Evolutionary conservation across 2,113 vertebrate genomes (phyloP).

Genomic region (Cryptomyrus ogoouensis): DNA sequence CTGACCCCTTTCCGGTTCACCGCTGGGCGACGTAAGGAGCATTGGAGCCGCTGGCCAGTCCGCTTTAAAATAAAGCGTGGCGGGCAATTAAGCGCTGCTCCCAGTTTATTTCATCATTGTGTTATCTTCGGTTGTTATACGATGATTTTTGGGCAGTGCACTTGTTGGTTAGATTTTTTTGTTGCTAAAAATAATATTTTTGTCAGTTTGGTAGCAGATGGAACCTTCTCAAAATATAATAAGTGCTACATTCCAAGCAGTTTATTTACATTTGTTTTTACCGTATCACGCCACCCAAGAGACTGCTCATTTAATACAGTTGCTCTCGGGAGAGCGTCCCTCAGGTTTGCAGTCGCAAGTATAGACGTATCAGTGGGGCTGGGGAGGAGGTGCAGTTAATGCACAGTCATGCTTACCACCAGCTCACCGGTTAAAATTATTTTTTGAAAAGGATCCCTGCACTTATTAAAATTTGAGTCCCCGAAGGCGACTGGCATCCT

Average conservation of each 20-base stretch:
- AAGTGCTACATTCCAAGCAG: neutral
- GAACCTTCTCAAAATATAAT: neutral
- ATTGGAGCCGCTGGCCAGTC: neutral
- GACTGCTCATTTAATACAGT: neutral
- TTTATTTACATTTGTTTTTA: neutral
- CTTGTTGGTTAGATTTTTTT: neutral
- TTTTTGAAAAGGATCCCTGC: neutral
- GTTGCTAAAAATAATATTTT: neutral
- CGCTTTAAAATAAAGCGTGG: neutral
- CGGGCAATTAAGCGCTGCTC: neutral
- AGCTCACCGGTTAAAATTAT: neutral
- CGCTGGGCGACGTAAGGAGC: neutral
- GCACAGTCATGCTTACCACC: constrained; percentile 6
- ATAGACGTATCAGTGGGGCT: neutral
- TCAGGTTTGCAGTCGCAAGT: neutral
- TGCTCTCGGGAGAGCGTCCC: neutral
- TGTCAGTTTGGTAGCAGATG: neutral
- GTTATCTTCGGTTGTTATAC: neutral
- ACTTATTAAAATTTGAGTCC: neutral
- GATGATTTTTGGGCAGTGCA: neutral
- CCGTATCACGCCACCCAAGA: neutral
- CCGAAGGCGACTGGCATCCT: neutral
- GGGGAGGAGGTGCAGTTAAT: constrained; percentile 3
- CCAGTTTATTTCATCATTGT: neutral
- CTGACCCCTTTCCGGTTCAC: neutral